A percentile compares a stretch with the other conserved stretches of the same genome.
Evolutionary conservation across 2,797 vertebrate genomes (phyloP).

Genomic region (Cottoperca gobio): DNA sequence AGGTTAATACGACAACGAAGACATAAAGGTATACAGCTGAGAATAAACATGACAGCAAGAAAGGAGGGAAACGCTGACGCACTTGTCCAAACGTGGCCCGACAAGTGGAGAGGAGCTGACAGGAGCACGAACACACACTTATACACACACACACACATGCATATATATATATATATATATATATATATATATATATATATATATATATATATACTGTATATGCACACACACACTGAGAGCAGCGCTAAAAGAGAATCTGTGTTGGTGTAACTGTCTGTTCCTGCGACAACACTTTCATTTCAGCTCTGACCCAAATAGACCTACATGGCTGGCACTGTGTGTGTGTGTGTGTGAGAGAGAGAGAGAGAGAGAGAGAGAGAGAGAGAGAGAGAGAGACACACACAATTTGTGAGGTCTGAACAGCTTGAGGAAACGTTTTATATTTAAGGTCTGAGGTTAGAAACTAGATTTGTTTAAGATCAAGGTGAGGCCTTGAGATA

Average conservation of each 20-base stretch:
- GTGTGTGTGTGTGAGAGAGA: neutral
- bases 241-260: conserved; percentile 39
- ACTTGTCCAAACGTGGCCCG: conserved; percentile 60
- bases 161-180: neutral
- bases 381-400: no score
- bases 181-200: neutral
- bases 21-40: conserved; percentile 66
- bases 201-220: neutral
- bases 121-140: conserved; percentile 36
- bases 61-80: conserved; percentile 35
- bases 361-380: no score
- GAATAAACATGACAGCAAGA: conserved; percentile 67
- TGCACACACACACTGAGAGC: neutral
- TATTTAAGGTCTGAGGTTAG: conserved; percentile 36
- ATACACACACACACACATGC: conserved; percentile 20
- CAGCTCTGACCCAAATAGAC: conserved; percentile 74
- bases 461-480: conserved; percentile 22
- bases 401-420: no score
- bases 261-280: conserved; percentile 65
- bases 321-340: conserved; percentile 34
- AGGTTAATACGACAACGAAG: conserved; percentile 68
- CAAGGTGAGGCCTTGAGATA: neutral
- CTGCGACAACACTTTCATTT: conserved; percentile 69
- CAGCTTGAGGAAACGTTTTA: no score
- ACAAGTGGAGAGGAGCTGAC: conserved; percentile 57